phyloP scores from a whole-genome alignment of 2,113 vertebrate species.

The Probosciger aterrimus region DNA sequence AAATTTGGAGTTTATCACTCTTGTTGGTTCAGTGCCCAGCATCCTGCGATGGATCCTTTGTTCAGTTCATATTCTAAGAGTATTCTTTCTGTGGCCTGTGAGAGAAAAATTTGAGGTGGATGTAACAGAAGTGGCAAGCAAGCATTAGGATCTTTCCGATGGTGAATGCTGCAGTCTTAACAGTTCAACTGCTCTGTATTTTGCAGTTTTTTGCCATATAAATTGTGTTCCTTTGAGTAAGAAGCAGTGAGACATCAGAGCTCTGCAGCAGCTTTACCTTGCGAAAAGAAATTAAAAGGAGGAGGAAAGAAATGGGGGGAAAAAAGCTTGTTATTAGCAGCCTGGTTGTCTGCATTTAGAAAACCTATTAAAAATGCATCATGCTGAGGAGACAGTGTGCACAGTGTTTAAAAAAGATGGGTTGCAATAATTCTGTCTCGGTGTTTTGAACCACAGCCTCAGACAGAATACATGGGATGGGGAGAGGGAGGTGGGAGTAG shows the following conservation, averaged over 20 bases:
- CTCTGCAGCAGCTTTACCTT: slow-evolving; percentile 40
- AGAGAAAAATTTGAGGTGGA: neutral
- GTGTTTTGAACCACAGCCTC: slow-evolving; percentile 63
- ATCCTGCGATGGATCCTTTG: neutral
- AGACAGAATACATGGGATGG: slow-evolving; percentile 66
- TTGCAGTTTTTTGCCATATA: slow-evolving; percentile 4
- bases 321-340: slow-evolving; percentile 51
- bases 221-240: slow-evolving; percentile 18
- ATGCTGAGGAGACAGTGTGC: slow-evolving; percentile 66
- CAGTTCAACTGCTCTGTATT: neutral
- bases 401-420: slow-evolving; percentile 61
- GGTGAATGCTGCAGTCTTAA: neutral
- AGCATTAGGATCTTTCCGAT: neutral
- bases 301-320: neutral
- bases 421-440: slow-evolving; percentile 75
- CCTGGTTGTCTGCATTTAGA: slow-evolving; percentile 64
- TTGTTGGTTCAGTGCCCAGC: neutral
- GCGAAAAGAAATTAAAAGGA: neutral
- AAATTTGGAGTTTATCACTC: neutral
- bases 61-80: neutral
- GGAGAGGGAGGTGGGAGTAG: neutral
- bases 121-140: neutral
- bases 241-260: slow-evolving; percentile 10
- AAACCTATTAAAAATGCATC: slow-evolving; percentile 68
- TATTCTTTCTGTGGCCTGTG: neutral